phyloP scores from a whole-genome alignment of 2,797 vertebrate genomes.

The Sciurus vulgaris region DNA sequence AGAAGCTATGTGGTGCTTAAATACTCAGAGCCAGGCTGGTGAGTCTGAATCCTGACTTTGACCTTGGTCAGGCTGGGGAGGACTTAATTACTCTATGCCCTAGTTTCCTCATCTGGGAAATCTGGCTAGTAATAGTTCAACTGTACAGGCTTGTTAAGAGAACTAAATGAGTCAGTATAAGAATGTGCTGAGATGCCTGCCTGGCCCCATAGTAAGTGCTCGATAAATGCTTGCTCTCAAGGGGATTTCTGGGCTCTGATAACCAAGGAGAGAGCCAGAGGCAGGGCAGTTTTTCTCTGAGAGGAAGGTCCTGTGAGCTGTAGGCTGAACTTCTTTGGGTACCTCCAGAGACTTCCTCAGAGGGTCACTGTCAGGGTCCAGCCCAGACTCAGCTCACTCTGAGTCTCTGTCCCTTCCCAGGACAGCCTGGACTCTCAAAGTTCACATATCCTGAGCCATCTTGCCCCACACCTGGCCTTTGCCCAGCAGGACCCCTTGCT shows the following conservation, averaged over 20 bases:
- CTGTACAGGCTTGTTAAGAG: not conserved
- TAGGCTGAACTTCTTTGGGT: not conserved
- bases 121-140: not conserved
- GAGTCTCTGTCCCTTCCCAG: not conserved
- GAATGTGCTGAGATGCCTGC: not conserved
- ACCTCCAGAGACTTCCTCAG: no score
- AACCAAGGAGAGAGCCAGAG: not conserved
- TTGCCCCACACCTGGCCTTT: not conserved
- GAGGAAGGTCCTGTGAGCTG: not conserved
- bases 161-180: not conserved
- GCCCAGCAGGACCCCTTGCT: not conserved
- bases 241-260: not conserved
- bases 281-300: not conserved
- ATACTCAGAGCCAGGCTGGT: not conserved
- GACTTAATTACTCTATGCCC: not conserved
- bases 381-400: not conserved
- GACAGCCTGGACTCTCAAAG: not conserved
- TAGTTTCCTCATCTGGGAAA: slow-evolving; percentile 14
- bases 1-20: not conserved
- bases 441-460: not conserved
- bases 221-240: not conserved
- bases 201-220: not conserved
- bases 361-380: not conserved
- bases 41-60: not conserved
- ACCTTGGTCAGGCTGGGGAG: not conserved